These are phyloP conservation scores for Harpagoxenus sublaevis DNA, from an alignment of 2,888 invertebrate species.

Conservation along the genomic window DNA sequence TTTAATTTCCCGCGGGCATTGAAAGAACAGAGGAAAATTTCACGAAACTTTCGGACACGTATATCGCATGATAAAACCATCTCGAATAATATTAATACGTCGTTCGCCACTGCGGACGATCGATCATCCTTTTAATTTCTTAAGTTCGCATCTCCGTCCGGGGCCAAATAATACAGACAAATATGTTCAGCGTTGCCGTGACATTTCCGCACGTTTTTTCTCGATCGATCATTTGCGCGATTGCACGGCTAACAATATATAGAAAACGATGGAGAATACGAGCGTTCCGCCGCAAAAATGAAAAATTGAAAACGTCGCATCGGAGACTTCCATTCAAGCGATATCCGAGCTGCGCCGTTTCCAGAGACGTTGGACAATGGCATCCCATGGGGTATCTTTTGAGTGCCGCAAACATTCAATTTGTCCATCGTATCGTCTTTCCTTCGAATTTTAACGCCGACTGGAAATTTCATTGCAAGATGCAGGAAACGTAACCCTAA, in stretches of 20 bases:
- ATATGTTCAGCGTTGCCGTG: slow-evolving; percentile 17
- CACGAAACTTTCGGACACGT: neutral
- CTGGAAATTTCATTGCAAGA: slow-evolving; percentile 56
- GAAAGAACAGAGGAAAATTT: neutral
- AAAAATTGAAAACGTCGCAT: slow-evolving; percentile 45
- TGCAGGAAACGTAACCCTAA: slow-evolving; percentile 51
- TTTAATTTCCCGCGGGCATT: slow-evolving; percentile 4
- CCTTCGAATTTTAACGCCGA: slow-evolving; percentile 80
- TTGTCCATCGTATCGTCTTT: slow-evolving; percentile 81
- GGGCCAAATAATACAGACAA: slow-evolving; percentile 34
- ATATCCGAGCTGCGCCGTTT: slow-evolving; percentile 61
- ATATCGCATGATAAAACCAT: slow-evolving; percentile 24
- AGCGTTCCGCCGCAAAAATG: slow-evolving; percentile 20
- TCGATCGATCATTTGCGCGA: slow-evolving; percentile 49
- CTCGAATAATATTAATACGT: slow-evolving; percentile 31
- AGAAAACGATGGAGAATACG: slow-evolving; percentile 32
- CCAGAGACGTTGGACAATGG: slow-evolving; percentile 47
- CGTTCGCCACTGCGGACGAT: slow-evolving; percentile 16
- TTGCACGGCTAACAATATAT: slow-evolving; percentile 47
- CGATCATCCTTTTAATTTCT: slow-evolving; percentile 52
- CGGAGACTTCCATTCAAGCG: slow-evolving; percentile 35
- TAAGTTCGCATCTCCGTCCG: slow-evolving; percentile 24
- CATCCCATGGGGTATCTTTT: slow-evolving; percentile 52
- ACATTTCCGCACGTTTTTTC: slow-evolving; percentile 34
- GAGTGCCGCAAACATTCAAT: slow-evolving; percentile 81